phyloP scores from a whole-genome alignment of 2,888 invertebrate species.

The Pomacea canaliculata region DNA sequence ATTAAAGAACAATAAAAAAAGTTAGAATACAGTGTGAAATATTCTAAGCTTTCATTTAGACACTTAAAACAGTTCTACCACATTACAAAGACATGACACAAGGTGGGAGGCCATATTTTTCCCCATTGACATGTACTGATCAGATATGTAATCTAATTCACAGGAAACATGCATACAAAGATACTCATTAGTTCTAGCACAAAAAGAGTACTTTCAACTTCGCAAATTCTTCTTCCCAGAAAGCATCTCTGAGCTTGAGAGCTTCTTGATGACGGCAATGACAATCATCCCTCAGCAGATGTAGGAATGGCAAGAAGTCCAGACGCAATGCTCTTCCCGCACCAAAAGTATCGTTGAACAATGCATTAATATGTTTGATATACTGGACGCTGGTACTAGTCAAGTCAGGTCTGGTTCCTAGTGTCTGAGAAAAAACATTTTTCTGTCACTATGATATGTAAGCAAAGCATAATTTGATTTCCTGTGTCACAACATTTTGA shows the following conservation, averaged over 20 bases:
- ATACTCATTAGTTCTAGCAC: too few relatives aligned
- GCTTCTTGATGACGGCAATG: slow-evolving; percentile 43
- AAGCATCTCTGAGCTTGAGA: slow-evolving; percentile 46
- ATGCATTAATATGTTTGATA: slow-evolving; percentile 43
- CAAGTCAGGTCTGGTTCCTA: slow-evolving; percentile 44
- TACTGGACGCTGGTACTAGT: slow-evolving; percentile 35
- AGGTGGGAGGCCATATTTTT: too few relatives aligned
- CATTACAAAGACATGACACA: too few relatives aligned
- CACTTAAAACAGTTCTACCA: too few relatives aligned
- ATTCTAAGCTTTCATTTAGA: too few relatives aligned
- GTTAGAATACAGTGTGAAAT: too few relatives aligned
- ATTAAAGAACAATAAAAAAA: too few relatives aligned
- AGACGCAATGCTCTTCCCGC: slow-evolving; percentile 49
- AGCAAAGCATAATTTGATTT: too few relatives aligned
- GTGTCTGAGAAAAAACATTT: slow-evolving; percentile 36
- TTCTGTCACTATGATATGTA: too few relatives aligned
- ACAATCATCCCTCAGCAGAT: slow-evolving; percentile 34
- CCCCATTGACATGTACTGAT: too few relatives aligned
- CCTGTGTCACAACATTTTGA: neutral
- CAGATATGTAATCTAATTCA: too few relatives aligned
- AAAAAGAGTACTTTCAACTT: slow-evolving; percentile 23
- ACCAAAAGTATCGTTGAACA: slow-evolving; percentile 57
- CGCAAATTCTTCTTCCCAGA: slow-evolving; percentile 40
- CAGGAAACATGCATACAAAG: too few relatives aligned
- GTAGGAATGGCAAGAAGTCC: slow-evolving; percentile 58